A percentile compares a stretch with the other conserved stretches of the same genome.
phyloP scores from a whole-genome alignment of 2,888 invertebrate species.

The Glomeris marginata region DNA sequence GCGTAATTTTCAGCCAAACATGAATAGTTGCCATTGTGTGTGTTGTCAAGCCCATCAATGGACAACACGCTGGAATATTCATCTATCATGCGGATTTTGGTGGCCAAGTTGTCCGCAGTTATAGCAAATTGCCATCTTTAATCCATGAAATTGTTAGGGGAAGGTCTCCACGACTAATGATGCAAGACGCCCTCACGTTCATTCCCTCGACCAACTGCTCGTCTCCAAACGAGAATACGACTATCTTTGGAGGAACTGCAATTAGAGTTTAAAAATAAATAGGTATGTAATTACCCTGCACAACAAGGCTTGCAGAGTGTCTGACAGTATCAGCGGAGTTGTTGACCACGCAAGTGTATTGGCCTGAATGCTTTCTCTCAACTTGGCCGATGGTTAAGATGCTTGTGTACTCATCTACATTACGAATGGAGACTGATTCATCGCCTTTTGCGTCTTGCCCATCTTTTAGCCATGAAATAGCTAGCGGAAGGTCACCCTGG shows the following conservation, averaged over 20 bases:
- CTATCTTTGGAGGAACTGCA: no score
- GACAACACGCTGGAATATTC: conserved; percentile 39
- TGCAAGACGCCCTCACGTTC: no score
- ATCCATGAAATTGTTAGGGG: no score
- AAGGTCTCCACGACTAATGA: no score
- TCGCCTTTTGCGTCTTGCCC: conserved; percentile 2
- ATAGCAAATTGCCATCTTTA: no score
- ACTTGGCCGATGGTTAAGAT: conserved; percentile 19
- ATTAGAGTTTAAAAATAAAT: no score
- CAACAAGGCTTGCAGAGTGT: conserved; percentile 11
- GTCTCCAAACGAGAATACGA: no score
- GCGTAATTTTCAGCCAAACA: conserved; percentile 20
- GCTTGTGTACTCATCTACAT: conserved; percentile 12
- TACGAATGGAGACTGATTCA: conserved; percentile 1
- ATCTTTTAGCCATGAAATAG: conserved; percentile 11
- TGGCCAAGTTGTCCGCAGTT: no score
- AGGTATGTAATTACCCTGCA: conserved; percentile 10
- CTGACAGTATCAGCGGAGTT: conserved; percentile 9
- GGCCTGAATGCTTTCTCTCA: conserved; percentile 14
- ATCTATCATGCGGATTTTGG: not conserved
- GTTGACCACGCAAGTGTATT: conserved; percentile 14
- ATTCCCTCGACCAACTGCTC: no score
- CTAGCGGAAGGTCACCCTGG: conserved; percentile 11
- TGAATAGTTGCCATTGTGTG: conserved; percentile 27
- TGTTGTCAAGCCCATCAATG: conserved; percentile 22